These are phyloP conservation scores for Passer domesticus DNA, from an alignment of 2,113 vertebrate species.

Conservation along the genomic window DNA sequence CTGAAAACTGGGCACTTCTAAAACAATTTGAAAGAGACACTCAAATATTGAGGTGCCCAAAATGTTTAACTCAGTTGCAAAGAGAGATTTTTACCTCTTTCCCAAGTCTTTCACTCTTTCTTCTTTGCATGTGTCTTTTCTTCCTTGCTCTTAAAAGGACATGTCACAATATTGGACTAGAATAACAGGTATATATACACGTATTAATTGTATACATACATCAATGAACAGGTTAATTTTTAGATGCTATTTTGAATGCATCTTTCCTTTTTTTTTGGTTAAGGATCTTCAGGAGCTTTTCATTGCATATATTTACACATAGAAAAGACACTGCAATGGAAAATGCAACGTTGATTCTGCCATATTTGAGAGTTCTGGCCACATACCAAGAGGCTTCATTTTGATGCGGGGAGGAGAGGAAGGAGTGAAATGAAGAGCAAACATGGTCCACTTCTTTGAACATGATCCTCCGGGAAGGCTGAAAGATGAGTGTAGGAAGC, in stretches of 20 bases:
- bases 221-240: not conserved
- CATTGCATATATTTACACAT: not conserved
- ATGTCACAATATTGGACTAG: not conserved
- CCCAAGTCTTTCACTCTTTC: not conserved
- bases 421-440: not conserved
- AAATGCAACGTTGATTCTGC: not conserved
- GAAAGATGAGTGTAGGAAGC: fast-evolving
- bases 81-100: not conserved
- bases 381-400: not conserved
- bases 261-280: not conserved
- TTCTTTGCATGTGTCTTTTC: not conserved
- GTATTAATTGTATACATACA: not conserved
- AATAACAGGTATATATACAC: not conserved
- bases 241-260: not conserved
- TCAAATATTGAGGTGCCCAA: not conserved
- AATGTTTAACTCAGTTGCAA: not conserved
- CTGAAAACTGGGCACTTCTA: not conserved
- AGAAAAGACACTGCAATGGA: not conserved
- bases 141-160: not conserved
- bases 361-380: not conserved
- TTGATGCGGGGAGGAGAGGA: not conserved
- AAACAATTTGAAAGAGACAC: not conserved
- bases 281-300: not conserved
- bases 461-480: not conserved
- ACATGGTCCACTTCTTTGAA: not conserved